Conservation (phyloP, 2,888 invertebrate species). For the Eustalomyia histrio region DNA sequence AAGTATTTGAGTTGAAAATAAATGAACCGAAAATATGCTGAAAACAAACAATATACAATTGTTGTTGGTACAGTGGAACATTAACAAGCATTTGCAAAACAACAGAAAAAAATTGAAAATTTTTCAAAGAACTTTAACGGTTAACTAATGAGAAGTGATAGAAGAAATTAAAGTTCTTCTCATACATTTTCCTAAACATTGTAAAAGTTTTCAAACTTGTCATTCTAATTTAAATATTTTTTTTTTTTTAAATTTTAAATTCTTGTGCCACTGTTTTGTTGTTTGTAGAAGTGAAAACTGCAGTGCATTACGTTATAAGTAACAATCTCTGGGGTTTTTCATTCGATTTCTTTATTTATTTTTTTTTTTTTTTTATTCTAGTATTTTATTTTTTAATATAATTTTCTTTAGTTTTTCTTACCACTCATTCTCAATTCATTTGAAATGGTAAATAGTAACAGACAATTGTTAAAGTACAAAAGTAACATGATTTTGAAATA, state of each 20-base stretch:
- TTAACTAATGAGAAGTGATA: too few relatives aligned
- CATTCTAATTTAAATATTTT: neutral
- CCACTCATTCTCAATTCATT: slow-evolving; percentile 56
- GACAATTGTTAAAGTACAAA: slow-evolving; percentile 58
- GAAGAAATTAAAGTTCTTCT: too few relatives aligned
- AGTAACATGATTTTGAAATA: slow-evolving; percentile 53
- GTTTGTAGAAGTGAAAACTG: neutral
- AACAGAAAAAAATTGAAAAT: too few relatives aligned
- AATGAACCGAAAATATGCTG: slow-evolving; percentile 63
- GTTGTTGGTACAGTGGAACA: slow-evolving; percentile 41
- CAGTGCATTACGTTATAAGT: slow-evolving; percentile 29
- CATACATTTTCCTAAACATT: too few relatives aligned
- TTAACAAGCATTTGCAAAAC: too few relatives aligned
- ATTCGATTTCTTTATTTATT: slow-evolving; percentile 54
- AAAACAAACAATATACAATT: slow-evolving; percentile 62
- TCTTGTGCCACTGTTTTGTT: neutral
- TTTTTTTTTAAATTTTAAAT: neutral
- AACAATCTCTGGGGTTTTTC: slow-evolving; percentile 57
- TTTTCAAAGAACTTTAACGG: too few relatives aligned
- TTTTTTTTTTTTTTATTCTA: slow-evolving; percentile 23
- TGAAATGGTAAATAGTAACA: slow-evolving; percentile 63
- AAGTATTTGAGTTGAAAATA: slow-evolving; percentile 63
- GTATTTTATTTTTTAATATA: slow-evolving; percentile 53
- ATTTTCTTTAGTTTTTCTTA: slow-evolving; percentile 55
- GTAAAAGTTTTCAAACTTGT: too few relatives aligned